Evolutionary conservation across 2,113 vertebrate genomes (phyloP).

Genomic region (Heterotis niloticus): DNA sequence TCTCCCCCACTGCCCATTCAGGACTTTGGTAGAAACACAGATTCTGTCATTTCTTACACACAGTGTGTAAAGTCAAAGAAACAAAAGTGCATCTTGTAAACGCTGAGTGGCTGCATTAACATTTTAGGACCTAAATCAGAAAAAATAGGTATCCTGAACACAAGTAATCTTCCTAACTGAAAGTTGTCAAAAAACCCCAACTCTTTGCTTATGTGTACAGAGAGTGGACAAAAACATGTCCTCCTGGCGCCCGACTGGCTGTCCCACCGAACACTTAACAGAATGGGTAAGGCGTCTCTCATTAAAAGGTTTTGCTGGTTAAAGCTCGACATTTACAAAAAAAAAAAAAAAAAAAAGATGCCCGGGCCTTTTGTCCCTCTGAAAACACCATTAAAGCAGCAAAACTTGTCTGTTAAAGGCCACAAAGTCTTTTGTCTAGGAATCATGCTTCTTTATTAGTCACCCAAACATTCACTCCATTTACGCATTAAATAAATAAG

Average conservation of each 20-base stretch:
- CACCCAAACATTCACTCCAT: slow-evolving; percentile 25
- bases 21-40: slow-evolving; percentile 6
- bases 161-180: too few species aligned
- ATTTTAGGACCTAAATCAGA: too few species aligned
- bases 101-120: neutral
- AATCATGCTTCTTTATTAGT: slow-evolving; percentile 10
- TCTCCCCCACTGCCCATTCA: neutral
- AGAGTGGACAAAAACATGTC: neutral
- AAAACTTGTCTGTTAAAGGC: slow-evolving; percentile 29
- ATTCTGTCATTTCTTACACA: neutral
- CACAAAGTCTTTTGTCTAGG: slow-evolving; percentile 36
- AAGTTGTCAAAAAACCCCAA: neutral
- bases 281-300: neutral
- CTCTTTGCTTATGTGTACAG: neutral
- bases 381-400: slow-evolving; percentile 6
- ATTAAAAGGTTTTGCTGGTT: slow-evolving; percentile 5
- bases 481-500: slow-evolving; percentile 30
- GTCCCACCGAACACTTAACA: neutral
- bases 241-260: neutral
- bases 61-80: slow-evolving; percentile 25
- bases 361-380: neutral
- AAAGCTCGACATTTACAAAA: neutral
- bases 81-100: slow-evolving; percentile 26
- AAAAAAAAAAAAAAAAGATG: neutral
- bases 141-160: too few species aligned